Percentiles rank a stretch among this genome's conserved stretches.
Conservation (phyloP, 2,797 vertebrate genomes). For the Coregonus ussuriensis region DNA sequence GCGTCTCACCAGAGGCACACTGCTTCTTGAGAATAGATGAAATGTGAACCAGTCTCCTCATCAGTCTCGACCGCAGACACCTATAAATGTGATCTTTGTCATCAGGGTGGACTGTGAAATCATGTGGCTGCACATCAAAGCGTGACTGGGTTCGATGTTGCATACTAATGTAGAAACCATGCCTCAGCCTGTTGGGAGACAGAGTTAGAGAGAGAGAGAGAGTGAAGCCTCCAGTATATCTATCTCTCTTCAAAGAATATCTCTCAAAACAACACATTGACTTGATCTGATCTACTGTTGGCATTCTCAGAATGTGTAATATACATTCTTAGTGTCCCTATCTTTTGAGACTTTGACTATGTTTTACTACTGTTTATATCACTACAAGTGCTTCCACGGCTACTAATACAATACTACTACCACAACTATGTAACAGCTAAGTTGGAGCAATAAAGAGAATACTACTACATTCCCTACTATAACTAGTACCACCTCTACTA, state of each 20-base stretch:
- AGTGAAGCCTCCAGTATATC: background rate
- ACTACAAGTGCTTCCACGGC: too few species aligned
- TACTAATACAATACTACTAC: background rate
- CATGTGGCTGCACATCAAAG: constrained; percentile 78
- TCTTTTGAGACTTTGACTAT: too few species aligned
- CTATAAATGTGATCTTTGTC: constrained; percentile 77
- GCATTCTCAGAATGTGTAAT: background rate
- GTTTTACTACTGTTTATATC: too few species aligned
- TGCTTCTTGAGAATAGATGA: constrained; percentile 55
- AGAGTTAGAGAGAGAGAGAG: constrained; percentile 10
- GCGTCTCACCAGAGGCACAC: constrained; percentile 44
- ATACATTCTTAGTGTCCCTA: too few species aligned
- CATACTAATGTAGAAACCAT: constrained; percentile 71
- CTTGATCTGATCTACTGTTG: background rate
- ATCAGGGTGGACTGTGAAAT: constrained; percentile 79
- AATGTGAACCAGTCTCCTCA: constrained; percentile 71
- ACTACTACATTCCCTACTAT: background rate
- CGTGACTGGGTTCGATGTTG: constrained; percentile 66
- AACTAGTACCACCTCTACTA: background rate
- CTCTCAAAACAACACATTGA: constrained; percentile 35
- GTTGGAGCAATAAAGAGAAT: background rate
- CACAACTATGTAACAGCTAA: background rate
- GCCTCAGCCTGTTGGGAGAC: constrained; percentile 10
- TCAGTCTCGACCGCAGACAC: constrained; percentile 70
- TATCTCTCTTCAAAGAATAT: constrained; percentile 55